Conservation (phyloP, 1,140 invertebrate species). For the Vanessa tameamea region DNA sequence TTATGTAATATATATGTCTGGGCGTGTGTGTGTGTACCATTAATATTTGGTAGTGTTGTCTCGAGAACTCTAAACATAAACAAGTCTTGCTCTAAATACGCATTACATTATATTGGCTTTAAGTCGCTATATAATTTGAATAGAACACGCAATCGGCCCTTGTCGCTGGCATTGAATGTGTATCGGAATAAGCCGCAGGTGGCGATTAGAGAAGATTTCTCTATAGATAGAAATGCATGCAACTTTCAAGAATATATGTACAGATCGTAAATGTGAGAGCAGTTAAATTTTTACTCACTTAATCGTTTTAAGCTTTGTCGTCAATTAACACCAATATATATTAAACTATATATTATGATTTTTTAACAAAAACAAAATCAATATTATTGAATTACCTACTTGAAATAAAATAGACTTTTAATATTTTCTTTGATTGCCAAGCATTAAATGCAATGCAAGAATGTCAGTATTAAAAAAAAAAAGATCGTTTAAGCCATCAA, state of each 20-base stretch:
- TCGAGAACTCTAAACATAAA: constrained; percentile 7
- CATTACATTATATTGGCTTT: constrained; percentile 22
- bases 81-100: constrained; percentile 20
- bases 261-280: not conserved
- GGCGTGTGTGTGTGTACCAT: not conserved
- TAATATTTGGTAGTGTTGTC: not conserved
- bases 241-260: constrained; percentile 29
- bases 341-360: no score
- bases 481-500: no score
- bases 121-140: constrained; percentile 57
- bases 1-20: not conserved
- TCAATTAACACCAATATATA: no score
- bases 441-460: no score
- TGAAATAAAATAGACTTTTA: no score
- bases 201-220: constrained; percentile 65
- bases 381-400: no score
- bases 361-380: no score
- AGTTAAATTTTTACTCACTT: no score
- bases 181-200: constrained; percentile 65
- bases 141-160: constrained; percentile 62
- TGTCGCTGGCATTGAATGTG: constrained; percentile 57
- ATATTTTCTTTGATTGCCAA: no score
- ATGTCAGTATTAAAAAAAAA: no score
- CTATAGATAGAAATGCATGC: constrained; percentile 51
- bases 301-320: no score